Conservation (phyloP, 1,140 invertebrate species). For the Musca vetustissima region DNA sequence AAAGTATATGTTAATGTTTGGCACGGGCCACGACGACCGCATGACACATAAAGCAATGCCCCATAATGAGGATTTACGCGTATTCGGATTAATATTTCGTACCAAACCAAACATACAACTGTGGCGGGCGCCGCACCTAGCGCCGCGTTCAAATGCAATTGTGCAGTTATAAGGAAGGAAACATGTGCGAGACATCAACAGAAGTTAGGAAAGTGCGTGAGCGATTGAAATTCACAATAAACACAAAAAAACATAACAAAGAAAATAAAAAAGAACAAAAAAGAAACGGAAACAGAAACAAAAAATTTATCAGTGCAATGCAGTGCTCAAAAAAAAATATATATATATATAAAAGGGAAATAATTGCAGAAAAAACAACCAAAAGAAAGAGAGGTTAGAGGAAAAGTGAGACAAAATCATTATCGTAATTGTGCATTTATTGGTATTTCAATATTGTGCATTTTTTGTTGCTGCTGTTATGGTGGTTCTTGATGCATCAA, state of each 20-base stretch:
- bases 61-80: constrained; percentile 32
- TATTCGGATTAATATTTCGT: not conserved
- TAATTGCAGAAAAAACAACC: no score
- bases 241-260: no score
- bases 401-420: constrained; percentile 13
- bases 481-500: constrained; percentile 9
- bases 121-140: constrained; percentile 30
- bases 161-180: constrained; percentile 22
- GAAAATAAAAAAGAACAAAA: no score
- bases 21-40: constrained; percentile 27
- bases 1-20: constrained; percentile 29
- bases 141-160: constrained; percentile 30
- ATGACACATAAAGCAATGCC: constrained; percentile 32
- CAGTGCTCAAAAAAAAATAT: no score
- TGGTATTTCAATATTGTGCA: not conserved
- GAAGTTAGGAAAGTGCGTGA: constrained; percentile 2
- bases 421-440: constrained; percentile 9
- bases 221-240: constrained; percentile 3
- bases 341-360: no score
- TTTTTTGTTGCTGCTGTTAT: no score
- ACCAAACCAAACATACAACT: constrained; percentile 28
- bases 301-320: constrained; percentile 1
- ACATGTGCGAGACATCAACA: constrained; percentile 14
- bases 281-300: not conserved
- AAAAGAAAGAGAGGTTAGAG: no score